Conservation (phyloP, 2,888 invertebrate genomes). For the Ennomos fuscantarius region DNA sequence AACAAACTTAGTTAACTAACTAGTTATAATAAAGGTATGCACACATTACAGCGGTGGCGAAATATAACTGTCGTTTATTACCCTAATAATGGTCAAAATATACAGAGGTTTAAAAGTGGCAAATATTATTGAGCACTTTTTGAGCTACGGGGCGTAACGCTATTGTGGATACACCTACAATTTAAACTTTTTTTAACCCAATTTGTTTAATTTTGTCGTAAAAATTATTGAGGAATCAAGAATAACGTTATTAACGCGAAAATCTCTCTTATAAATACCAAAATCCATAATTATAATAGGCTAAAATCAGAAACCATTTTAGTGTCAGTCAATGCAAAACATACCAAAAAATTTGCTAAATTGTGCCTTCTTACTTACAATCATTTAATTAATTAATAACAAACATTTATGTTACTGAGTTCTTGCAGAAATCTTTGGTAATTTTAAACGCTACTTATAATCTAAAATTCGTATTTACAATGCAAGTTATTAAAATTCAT, state of each 20-base stretch:
- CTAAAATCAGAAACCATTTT: conserved; percentile 1
- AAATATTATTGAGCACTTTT: conserved; percentile 14
- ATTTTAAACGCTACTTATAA: conserved; percentile 10
- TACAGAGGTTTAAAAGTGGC: not conserved
- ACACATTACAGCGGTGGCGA: no score
- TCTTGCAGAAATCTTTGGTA: conserved; percentile 13
- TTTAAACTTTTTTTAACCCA: no score
- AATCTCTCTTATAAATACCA: no score
- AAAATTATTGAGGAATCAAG: no score
- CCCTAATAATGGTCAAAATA: conserved; percentile 6
- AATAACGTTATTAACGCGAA: no score
- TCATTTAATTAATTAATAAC: conserved; percentile 13
- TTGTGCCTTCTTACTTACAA: conserved; percentile 19
- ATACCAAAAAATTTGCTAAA: conserved; percentile 10
- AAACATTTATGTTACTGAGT: conserved; percentile 1
- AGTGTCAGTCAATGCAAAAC: conserved; percentile 2
- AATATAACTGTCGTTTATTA: no score
- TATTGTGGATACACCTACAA: not conserved
- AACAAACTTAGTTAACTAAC: conserved; percentile 35
- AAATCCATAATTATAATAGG: no score
- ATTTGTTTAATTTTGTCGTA: no score
- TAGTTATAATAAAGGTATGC: conserved; percentile 25
- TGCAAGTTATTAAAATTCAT: conserved; percentile 5
- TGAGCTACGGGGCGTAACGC: conserved; percentile 3
- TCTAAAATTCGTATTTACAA: conserved; percentile 25